phyloP scores from a whole-genome alignment of 2,888 invertebrate species.

The Barypeithes pellucidus region DNA sequence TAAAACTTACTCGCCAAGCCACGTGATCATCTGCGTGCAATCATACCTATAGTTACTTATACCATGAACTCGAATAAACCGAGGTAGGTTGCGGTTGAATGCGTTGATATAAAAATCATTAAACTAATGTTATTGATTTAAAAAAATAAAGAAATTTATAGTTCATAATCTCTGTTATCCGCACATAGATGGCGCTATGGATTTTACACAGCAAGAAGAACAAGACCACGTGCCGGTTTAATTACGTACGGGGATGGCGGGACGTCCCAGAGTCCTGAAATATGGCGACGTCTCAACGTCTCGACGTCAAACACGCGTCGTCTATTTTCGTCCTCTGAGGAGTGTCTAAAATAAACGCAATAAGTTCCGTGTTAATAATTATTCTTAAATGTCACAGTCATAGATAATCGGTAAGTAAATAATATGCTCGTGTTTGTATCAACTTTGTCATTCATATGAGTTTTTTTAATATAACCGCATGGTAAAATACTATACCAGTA shows the following conservation, averaged over 20 bases:
- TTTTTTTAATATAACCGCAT: not conserved
- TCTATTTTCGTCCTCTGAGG: constrained; percentile 5
- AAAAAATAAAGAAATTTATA: no score
- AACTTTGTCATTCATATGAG: not conserved
- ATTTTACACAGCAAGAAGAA: not conserved
- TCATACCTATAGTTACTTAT: no score
- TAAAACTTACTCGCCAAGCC: no score
- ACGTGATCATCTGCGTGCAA: no score
- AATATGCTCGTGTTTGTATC: constrained; percentile 1
- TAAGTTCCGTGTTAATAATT: not conserved
- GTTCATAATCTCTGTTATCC: no score
- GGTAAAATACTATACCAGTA: no score
- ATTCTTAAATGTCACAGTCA: constrained; percentile 3
- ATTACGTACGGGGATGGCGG: not conserved
- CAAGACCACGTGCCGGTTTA: not conserved
- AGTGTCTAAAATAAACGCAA: constrained; percentile 8
- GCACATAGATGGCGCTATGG: not conserved
- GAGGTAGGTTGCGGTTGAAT: no score
- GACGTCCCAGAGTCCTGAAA: not conserved
- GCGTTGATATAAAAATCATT: no score
- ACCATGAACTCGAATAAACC: no score
- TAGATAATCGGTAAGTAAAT: constrained; percentile 3
- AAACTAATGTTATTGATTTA: no score
- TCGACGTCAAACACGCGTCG: not conserved
- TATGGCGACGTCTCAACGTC: constrained; percentile 3